Base-by-base conservation (phyloP, 2,113 vertebrate species). In the Saccopteryx leptura region DNA sequence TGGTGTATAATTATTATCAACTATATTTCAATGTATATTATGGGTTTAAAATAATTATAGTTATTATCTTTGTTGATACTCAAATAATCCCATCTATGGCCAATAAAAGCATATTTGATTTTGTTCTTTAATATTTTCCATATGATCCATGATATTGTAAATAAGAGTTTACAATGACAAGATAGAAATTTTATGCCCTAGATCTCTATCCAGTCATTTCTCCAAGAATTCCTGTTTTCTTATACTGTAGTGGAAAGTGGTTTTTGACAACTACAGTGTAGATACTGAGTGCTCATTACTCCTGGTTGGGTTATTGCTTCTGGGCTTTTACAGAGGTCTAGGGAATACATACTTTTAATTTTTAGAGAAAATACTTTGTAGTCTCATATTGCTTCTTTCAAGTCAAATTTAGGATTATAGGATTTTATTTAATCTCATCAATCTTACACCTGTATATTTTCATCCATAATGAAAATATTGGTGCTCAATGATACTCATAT, bases 371-470 rank as follows among this genome's bases (percentile, higher is more conserved):
- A 33, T 66, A 66, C 31, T 82, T 93, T 14, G 24, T 52, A 86
- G 28, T 26, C 11, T 75, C 78, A 78, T 80, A 76, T 11, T 65
- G 52, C 28, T 85, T 75, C 28, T 88, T 91, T 72, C 12, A 68
- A 52, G 76, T 86, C 61, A 60, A 11, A 86, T 91, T 95, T 71
- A 89, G 31, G 13, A 82, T 89, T 71, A 48, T 14, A 31, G 4
- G 8, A 1, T 21, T 95, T 89, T 56, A 69, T 71, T 91, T 92
- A 81, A 58, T 92, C 14, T 89, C 33, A 69, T n/a, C 50, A 79
- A 39, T n/a, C 69, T 88, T 83, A 28, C 1, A 13, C 39, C 13
- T 93, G 19, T 56, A 68, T 52, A 82, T 18, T 90, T 94, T 90
- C 4, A 61, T 91, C 8, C 14, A 4, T 74, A 17, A 61, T 85